These are phyloP conservation scores for Chelonia mydas DNA, from an alignment of 2,797 vertebrate species.

Conservation along the genomic window DNA sequence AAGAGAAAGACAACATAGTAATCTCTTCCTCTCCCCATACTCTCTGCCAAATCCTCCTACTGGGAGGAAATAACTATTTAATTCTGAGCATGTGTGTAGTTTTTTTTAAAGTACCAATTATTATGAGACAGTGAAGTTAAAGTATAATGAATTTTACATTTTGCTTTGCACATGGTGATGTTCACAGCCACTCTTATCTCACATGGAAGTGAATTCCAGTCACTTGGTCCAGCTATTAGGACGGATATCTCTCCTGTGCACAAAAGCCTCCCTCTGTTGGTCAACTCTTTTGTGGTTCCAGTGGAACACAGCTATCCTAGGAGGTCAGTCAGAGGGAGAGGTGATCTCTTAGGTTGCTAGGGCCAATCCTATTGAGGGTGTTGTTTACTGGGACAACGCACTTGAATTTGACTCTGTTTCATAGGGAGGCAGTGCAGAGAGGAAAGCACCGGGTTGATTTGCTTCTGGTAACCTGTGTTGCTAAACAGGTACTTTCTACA, in stretches of 20 bases:
- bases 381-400: not conserved
- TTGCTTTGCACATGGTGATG: not conserved
- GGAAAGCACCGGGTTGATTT: not conserved
- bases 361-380: not conserved
- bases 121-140: not conserved
- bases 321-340: not conserved
- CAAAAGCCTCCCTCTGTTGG: slow-evolving; percentile 29
- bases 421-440: not conserved
- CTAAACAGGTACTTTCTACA: not conserved
- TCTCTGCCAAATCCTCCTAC: not conserved
- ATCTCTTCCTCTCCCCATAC: not conserved
- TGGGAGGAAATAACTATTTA: not conserved
- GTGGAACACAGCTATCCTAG: not conserved
- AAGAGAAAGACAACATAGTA: not conserved
- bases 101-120: not conserved
- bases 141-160: not conserved
- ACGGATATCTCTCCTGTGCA: not conserved
- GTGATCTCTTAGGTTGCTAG: not conserved
- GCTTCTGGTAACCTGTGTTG: not conserved
- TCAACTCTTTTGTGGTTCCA: not conserved
- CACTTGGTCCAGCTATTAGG: slow-evolving; percentile 1
- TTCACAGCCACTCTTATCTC: not conserved
- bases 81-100: not conserved
- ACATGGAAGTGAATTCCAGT: not conserved
- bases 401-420: not conserved